phyloP scores from a whole-genome alignment of 2,113 vertebrate species.

The Phyllopteryx taeniolatus region DNA sequence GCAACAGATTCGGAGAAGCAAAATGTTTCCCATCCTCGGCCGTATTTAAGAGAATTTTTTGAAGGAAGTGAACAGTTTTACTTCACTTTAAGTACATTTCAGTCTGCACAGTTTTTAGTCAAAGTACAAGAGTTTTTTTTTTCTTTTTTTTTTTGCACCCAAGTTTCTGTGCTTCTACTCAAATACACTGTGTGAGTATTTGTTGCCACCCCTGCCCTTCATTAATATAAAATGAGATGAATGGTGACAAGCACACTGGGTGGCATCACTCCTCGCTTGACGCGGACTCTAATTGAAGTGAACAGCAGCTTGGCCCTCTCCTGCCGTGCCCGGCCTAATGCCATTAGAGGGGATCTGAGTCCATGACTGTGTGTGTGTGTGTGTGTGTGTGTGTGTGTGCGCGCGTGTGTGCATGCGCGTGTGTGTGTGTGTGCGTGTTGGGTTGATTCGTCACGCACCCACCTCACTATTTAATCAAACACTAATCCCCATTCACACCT shows the following conservation, averaged over 20 bases:
- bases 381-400: slow-evolving; percentile 14
- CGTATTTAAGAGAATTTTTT: no score
- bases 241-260: slow-evolving; percentile 2
- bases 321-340: slow-evolving; percentile 34
- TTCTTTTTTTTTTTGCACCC: neutral
- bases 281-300: slow-evolving; percentile 51
- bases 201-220: slow-evolving; percentile 6
- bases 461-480: slow-evolving; percentile 34
- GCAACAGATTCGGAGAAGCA: no score
- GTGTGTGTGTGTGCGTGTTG: neutral
- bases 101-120: no score
- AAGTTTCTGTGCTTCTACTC: neutral
- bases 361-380: slow-evolving; percentile 6
- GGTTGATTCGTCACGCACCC: slow-evolving; percentile 20
- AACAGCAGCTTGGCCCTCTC: slow-evolving; percentile 42
- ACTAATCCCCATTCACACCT: slow-evolving; percentile 32
- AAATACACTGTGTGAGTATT: neutral
- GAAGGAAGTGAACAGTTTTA: no score
- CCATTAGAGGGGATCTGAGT: slow-evolving; percentile 44
- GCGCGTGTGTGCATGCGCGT: slow-evolving; percentile 1
- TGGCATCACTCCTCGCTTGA: slow-evolving; percentile 29
- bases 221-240: slow-evolving; percentile 55
- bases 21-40: no score
- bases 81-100: no score
- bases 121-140: no score